Evolutionary conservation across 2,888 invertebrate genomes (phyloP).

Genomic region (Lathronympha strigana): DNA sequence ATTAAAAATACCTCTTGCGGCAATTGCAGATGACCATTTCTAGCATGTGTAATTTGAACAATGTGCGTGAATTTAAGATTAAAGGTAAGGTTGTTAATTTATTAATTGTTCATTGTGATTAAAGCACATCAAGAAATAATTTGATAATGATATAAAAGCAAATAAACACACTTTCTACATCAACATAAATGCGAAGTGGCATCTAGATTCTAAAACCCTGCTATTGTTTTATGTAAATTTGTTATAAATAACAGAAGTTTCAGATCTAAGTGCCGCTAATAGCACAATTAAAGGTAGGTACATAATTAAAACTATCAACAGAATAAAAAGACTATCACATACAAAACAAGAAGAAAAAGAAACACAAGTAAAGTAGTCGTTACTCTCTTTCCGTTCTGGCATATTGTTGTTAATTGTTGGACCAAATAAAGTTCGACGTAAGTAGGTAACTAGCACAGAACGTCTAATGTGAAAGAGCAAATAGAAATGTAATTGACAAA

Average conservation of each 20-base stretch:
- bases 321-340: constrained; percentile 11
- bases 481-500: constrained; percentile 34
- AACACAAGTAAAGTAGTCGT: constrained; percentile 37
- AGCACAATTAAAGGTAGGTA: too few relatives aligned
- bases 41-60: not conserved
- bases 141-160: too few relatives aligned
- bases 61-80: too few relatives aligned
- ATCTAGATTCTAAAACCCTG: too few relatives aligned
- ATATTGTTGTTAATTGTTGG: constrained; percentile 39
- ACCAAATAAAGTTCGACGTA: constrained; percentile 39
- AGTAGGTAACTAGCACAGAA: constrained; percentile 38
- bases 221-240: not conserved
- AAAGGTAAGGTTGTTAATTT: not conserved
- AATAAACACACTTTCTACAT: not conserved
- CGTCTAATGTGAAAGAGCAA: constrained; percentile 25
- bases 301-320: constrained; percentile 1
- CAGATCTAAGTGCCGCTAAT: too few relatives aligned
- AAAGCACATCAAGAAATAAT: too few relatives aligned
- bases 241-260: too few relatives aligned
- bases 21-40: not conserved
- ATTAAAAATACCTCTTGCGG: not conserved
- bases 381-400: constrained; percentile 30
- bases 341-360: constrained; percentile 20
- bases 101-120: too few relatives aligned
- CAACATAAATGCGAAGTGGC: not conserved